A percentile compares a stretch with the other conserved stretches of the same genome.
These are phyloP conservation scores for Sylvia borin DNA, from an alignment of 2,797 vertebrate species.

Conservation along the genomic window DNA sequence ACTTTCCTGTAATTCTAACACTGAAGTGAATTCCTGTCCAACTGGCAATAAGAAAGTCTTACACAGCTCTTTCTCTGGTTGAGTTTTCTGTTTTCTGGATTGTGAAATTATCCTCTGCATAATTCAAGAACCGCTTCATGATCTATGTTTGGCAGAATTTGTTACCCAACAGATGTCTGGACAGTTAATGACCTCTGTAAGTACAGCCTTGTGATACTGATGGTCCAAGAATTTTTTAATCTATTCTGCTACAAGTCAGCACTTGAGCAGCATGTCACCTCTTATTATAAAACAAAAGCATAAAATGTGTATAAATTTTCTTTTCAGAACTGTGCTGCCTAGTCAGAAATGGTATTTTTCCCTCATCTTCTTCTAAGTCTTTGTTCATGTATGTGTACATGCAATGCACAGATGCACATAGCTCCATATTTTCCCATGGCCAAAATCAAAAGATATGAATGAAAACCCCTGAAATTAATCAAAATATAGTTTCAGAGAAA, in stretches of 20 bases:
- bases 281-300: background rate
- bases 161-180: constrained; percentile 61
- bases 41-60: constrained; percentile 12
- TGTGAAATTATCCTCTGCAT: constrained; percentile 56
- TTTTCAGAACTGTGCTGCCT: background rate
- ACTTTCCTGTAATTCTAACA: constrained; percentile 5
- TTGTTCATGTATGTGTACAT: background rate
- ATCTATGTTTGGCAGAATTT: constrained; percentile 60
- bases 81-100: constrained; percentile 58
- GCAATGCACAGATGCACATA: rapidly evolving
- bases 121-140: constrained; percentile 31
- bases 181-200: constrained; percentile 59
- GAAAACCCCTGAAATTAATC: background rate
- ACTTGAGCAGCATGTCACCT: background rate
- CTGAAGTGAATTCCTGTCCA: background rate
- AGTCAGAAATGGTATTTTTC: background rate
- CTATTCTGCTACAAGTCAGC: constrained; percentile 17
- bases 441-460: background rate
- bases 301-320: background rate
- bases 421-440: background rate
- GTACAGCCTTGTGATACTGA: constrained; percentile 22
- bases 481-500: background rate
- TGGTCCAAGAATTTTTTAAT: constrained; percentile 48
- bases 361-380: background rate
- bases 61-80: constrained; percentile 38